Evolutionary conservation across 2,113 vertebrate species (phyloP), one percentile per base, ranked within the genome.

Genomic region (Melanocharis versteri): DNA sequence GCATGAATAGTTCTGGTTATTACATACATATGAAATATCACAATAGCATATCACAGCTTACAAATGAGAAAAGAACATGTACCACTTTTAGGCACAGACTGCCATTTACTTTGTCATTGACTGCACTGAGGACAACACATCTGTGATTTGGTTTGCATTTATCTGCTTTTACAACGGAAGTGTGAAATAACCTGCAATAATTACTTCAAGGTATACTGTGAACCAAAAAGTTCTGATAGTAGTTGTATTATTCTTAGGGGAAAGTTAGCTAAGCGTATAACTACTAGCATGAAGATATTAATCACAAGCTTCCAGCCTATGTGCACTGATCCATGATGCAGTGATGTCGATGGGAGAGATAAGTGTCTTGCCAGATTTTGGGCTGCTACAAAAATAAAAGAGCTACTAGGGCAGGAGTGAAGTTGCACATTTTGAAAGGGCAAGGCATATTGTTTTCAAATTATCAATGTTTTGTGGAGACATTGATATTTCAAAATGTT

Each of bases 331-430:
- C 87, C 64, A 47, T 54, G 71, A 73, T 83, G 83, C 90, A 86
- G 60, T 90, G 79, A 93, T 88, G 93, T 83, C 90, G 96, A 26
- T 48, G 39, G 45, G 44, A 94, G 58, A 88, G 62, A 79, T 60
- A 77, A 82, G 60, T 8, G 39, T 50, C 87, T 87, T 85, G 82
- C 54, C 85, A 86, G 66, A 97, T 93, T 94, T 83, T 51, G 66
- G 62, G 62, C 68, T 86, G 79, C 71, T 89, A 72, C 65, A 96
- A 91, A 96, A 97, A 94, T 90, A 93, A 85, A 95, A 88, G 71
- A 21, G 6, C 45, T 91, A 51, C 54, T 83, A 54, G 61, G 1
- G 44, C 54, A 85, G 70, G 88, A 94, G 60, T 81, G 88, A 90
- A 40, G 70, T 62, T 73, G 79, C 40, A 85, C 60, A 70, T 90